Evolutionary conservation across 2,113 vertebrate species (phyloP).

Genomic region (Pithys albifrons): DNA sequence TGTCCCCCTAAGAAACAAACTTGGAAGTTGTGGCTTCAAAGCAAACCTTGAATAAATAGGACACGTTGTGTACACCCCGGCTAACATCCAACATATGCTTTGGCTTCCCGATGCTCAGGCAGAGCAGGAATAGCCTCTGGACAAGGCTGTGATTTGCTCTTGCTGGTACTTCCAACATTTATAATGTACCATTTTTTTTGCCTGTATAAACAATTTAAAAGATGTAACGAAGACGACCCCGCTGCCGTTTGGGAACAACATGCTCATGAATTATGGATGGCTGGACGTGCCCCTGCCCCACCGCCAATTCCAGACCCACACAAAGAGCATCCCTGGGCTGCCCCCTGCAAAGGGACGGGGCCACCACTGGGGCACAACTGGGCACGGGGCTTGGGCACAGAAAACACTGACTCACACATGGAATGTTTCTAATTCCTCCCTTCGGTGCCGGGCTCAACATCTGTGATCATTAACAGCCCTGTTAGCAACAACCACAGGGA

Average conservation of each 20-base stretch:
- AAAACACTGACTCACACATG: accelerated
- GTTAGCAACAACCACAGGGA: accelerated
- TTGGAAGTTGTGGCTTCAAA: slow-evolving; percentile 92
- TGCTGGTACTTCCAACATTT: slow-evolving; percentile 70
- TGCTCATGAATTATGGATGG: neutral
- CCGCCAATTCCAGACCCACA: neutral
- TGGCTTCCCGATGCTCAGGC: slow-evolving; percentile 85
- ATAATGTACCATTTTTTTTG: slow-evolving; percentile 4
- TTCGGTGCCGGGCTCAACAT: neutral
- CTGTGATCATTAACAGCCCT: neutral
- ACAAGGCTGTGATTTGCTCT: slow-evolving; percentile 78
- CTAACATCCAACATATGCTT: slow-evolving; percentile 99
- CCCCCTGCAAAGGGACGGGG: neutral
- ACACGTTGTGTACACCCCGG: slow-evolving; percentile 94
- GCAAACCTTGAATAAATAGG: slow-evolving; percentile 96
- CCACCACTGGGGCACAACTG: neutral
- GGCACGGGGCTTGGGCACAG: neutral
- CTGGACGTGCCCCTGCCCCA: neutral
- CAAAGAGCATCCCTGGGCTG: neutral
- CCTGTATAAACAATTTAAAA: slow-evolving; percentile 26
- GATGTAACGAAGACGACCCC: slow-evolving; percentile 31
- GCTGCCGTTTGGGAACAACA: neutral
- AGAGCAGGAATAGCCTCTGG: slow-evolving; percentile 86
- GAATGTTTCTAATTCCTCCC: accelerated
- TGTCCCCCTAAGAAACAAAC: slow-evolving; percentile 98